Percentiles rank a stretch among this genome's conserved stretches.
These are phyloP conservation scores for Apoda limacodes DNA, from an alignment of 2,888 invertebrate genomes.

Conservation along the genomic window DNA sequence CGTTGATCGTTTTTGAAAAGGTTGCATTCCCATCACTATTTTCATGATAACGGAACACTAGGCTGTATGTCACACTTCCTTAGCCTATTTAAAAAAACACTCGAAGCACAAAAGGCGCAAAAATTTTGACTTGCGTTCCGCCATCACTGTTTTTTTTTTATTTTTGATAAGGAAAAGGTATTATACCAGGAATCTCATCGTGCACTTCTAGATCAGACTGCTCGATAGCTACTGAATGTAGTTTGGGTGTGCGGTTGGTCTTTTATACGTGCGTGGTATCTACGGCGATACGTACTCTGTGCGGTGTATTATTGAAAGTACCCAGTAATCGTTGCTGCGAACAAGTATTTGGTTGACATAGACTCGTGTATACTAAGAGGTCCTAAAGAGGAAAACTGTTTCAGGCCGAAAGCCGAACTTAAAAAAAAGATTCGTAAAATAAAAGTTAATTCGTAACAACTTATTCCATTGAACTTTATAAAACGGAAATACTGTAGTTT, in stretches of 20 bases:
- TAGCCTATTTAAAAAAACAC: slow-evolving; percentile 21
- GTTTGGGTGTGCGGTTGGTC: slow-evolving; percentile 28
- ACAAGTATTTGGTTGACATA: too few species aligned
- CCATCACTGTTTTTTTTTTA: slow-evolving; percentile 18
- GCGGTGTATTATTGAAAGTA: slow-evolving; percentile 40
- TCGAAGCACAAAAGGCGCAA: too few species aligned
- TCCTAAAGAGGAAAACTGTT: too few species aligned
- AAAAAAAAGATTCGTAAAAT: too few species aligned
- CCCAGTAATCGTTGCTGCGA: slow-evolving; percentile 30
- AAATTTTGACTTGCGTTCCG: slow-evolving; percentile 11
- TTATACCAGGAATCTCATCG: slow-evolving; percentile 66
- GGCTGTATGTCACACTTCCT: slow-evolving; percentile 25
- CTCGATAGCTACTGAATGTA: slow-evolving; percentile 65
- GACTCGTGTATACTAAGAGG: too few species aligned
- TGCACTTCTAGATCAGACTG: slow-evolving; percentile 64
- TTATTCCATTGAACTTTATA: too few species aligned
- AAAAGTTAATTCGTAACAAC: too few species aligned
- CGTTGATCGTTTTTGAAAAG: too few species aligned
- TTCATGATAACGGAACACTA: too few species aligned
- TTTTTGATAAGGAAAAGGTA: slow-evolving; percentile 21
- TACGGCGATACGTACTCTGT: slow-evolving; percentile 16
- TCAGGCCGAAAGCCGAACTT: too few species aligned
- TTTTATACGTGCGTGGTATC: slow-evolving; percentile 47
- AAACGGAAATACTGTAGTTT: slow-evolving; percentile 20
- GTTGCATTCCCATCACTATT: too few species aligned